Conservation (phyloP, 2,797 vertebrate genomes). For the Botia kubotai region DNA sequence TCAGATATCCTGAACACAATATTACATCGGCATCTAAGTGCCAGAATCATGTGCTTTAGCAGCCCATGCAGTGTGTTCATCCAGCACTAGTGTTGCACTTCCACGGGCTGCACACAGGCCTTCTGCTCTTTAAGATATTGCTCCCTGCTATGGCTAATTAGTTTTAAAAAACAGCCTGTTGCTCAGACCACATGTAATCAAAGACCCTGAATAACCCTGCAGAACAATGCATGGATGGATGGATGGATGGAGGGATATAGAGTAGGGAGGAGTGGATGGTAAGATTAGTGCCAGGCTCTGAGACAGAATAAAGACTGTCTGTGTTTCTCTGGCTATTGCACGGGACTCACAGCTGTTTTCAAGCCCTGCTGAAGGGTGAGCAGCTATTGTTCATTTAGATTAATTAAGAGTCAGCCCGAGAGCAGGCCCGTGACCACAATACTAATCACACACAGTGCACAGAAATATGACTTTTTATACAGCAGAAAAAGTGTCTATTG, state of each 20-base stretch:
- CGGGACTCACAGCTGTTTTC: neutral
- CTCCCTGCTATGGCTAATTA: conserved; percentile 75
- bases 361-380: conserved; percentile 9
- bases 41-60: no score
- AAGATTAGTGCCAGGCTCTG: conserved; percentile 6
- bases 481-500: neutral
- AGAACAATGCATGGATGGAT: conserved; percentile 11
- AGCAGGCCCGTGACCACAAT: conserved; percentile 8
- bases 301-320: conserved; percentile 9
- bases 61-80: neutral
- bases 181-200: conserved; percentile 61
- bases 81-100: neutral
- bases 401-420: conserved; percentile 12
- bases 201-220: conserved; percentile 41
- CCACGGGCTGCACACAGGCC: neutral
- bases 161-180: conserved; percentile 65
- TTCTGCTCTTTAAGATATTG: conserved; percentile 61
- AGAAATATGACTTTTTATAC: neutral
- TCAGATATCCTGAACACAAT: no score
- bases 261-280: conserved; percentile 9
- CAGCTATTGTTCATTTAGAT: conserved; percentile 16
- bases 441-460: neutral
- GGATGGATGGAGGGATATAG: neutral
- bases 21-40: no score
- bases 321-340: conserved; percentile 9